Percentiles rank a stretch among this genome's conserved stretches.
These are phyloP conservation scores for Ditula angustiorana DNA, from an alignment of 2,888 invertebrate species.

Conservation along the genomic window DNA sequence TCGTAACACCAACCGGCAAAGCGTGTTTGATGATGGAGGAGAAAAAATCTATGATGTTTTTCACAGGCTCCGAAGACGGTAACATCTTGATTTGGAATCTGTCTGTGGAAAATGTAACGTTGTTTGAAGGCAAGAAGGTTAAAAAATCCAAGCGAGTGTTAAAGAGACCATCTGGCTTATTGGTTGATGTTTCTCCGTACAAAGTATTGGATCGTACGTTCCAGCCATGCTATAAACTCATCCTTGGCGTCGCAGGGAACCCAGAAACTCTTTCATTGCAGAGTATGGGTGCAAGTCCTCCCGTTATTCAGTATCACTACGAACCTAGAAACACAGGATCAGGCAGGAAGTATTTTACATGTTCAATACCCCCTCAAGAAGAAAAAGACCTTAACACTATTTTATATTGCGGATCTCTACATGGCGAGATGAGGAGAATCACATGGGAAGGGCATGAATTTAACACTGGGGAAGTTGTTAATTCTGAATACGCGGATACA, in stretches of 20 bases:
- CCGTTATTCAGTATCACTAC: slow-evolving; percentile 65
- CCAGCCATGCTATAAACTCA: slow-evolving; percentile 87
- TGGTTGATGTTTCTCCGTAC: slow-evolving; percentile 86
- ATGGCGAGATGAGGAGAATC: slow-evolving; percentile 75
- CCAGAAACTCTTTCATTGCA: slow-evolving; percentile 73
- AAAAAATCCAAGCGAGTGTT: slow-evolving; percentile 77
- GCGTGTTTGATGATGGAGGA: slow-evolving; percentile 56
- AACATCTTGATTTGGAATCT: slow-evolving; percentile 90
- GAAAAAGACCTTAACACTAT: slow-evolving; percentile 63
- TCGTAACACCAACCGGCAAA: slow-evolving; percentile 87
- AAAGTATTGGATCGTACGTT: slow-evolving; percentile 86
- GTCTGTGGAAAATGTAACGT: slow-evolving; percentile 74
- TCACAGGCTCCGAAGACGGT: slow-evolving; percentile 89
- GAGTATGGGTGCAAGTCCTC: slow-evolving; percentile 69
- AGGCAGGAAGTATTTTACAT: slow-evolving; percentile 74
- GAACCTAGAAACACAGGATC: slow-evolving; percentile 59
- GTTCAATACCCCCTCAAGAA: slow-evolving; percentile 61
- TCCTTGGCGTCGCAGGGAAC: slow-evolving; percentile 74
- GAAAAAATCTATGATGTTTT: slow-evolving; percentile 85
- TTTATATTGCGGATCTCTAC: slow-evolving; percentile 72
- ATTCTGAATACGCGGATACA: slow-evolving; percentile 83
- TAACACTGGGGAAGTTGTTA: slow-evolving; percentile 86
- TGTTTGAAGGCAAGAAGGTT: slow-evolving; percentile 66
- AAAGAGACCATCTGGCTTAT: slow-evolving; percentile 85
- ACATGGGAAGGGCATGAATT: slow-evolving; percentile 90